phyloP scores from a whole-genome alignment of 1,140 invertebrate genomes.

The Neoseiulus cucumeris region DNA sequence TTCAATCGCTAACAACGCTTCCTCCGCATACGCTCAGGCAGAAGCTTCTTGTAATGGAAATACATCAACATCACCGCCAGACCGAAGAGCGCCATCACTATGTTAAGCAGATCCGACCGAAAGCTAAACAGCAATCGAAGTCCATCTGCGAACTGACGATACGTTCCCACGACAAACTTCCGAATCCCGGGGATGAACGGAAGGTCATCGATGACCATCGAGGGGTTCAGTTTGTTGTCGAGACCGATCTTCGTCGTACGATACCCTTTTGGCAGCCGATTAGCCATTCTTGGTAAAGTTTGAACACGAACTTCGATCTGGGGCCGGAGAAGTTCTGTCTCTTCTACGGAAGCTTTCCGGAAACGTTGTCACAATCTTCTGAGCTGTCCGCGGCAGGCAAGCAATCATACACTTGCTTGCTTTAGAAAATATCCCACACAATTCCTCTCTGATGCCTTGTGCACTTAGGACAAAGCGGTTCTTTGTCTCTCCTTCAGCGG shows the following conservation, averaged over 20 bases:
- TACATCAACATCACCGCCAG: background rate
- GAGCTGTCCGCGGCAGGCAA: no score
- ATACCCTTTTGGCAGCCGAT: background rate
- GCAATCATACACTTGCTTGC: no score
- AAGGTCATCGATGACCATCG: background rate
- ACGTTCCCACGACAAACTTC: background rate
- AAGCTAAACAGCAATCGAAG: background rate
- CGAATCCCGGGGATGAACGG: background rate
- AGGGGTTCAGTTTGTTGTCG: background rate
- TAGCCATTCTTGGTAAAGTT: no score
- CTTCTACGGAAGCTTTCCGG: no score
- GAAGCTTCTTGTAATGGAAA: background rate
- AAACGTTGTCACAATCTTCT: no score
- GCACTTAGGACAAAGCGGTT: no score
- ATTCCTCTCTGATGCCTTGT: no score
- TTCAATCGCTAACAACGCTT: background rate
- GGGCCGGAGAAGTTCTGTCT: no score
- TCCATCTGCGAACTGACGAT: background rate
- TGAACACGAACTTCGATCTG: no score
- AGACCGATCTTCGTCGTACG: background rate
- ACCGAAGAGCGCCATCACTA: background rate
- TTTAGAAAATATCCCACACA: no score
- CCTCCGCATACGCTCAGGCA: background rate
- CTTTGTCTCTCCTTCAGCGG: no score
- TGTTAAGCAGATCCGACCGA: background rate